These are phyloP conservation scores for Adineta ricciae DNA, from an alignment of 2,888 invertebrate genomes.

Conservation along the genomic window DNA sequence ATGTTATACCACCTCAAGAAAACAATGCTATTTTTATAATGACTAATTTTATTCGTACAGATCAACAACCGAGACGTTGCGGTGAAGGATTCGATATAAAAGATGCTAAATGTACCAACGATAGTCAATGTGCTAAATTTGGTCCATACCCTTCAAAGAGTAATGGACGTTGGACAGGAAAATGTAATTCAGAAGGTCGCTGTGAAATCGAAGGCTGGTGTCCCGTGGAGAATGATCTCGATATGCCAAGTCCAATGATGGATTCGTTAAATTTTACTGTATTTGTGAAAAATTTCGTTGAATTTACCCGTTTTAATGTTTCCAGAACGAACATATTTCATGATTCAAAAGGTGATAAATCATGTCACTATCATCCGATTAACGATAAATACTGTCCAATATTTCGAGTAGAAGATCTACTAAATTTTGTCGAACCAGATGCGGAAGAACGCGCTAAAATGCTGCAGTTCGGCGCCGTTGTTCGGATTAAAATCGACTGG, in stretches of 20 bases:
- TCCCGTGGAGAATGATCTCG: slow-evolving; percentile 29
- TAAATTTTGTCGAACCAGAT: slow-evolving; percentile 38
- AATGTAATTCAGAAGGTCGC: slow-evolving; percentile 33
- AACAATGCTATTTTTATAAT: slow-evolving; percentile 48
- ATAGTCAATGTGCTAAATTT: slow-evolving; percentile 21
- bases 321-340: slow-evolving; percentile 24
- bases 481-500: slow-evolving; percentile 52
- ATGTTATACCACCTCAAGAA: slow-evolving; percentile 53
- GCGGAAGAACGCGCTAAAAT: slow-evolving; percentile 22
- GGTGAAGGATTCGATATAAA: slow-evolving; percentile 41
- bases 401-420: slow-evolving; percentile 49
- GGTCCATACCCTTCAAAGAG: slow-evolving; percentile 21
- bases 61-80: slow-evolving; percentile 47
- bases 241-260: not conserved
- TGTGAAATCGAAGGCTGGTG: slow-evolving; percentile 33
- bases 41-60: slow-evolving; percentile 52
- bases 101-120: not conserved
- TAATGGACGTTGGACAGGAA: slow-evolving; percentile 27
- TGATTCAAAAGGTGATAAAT: not conserved
- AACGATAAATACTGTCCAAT: slow-evolving; percentile 49
- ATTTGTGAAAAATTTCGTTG: slow-evolving; percentile 52
- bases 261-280: slow-evolving; percentile 47
- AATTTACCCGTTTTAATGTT: slow-evolving; percentile 48
- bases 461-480: slow-evolving; percentile 46
- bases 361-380: slow-evolving; percentile 39